A percentile compares a stretch with the other conserved stretches of the same genome.
Conservation (phyloP, 64 coral and sea anemone genomes). For the Exaiptasia diaphana region DNA sequence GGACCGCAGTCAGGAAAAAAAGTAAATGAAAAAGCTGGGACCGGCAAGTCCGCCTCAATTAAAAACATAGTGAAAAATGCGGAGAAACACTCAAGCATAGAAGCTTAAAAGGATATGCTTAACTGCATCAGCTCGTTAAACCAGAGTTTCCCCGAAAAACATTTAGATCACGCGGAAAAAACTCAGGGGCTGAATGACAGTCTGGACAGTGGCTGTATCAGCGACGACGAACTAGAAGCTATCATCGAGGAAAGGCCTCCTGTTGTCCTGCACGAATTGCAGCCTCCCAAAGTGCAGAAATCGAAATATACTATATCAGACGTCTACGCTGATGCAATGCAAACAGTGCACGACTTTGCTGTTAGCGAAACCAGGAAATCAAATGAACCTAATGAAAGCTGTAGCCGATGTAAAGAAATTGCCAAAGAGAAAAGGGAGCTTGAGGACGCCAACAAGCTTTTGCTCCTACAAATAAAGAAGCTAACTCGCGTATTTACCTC, state of each 20-base stretch:
- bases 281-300: neutral
- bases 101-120: neutral
- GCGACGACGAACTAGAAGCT: neutral
- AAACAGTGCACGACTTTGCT: neutral
- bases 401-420: too few relatives aligned
- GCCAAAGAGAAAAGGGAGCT: too few relatives aligned
- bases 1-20: neutral
- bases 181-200: neutral
- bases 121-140: neutral
- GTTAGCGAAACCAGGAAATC: too few relatives aligned
- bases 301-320: neutral
- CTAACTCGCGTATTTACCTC: too few relatives aligned
- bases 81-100: neutral
- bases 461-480: too few relatives aligned
- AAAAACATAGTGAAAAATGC: neutral
- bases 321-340: neutral
- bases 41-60: neutral
- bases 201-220: neutral
- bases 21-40: neutral
- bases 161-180: neutral
- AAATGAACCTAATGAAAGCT: too few relatives aligned
- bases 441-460: too few relatives aligned
- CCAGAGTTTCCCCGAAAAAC: neutral
- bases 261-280: neutral
- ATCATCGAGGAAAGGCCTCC: neutral